Evolutionary conservation across 2,113 vertebrate genomes (phyloP).

Genomic region (Carassius carassius): DNA sequence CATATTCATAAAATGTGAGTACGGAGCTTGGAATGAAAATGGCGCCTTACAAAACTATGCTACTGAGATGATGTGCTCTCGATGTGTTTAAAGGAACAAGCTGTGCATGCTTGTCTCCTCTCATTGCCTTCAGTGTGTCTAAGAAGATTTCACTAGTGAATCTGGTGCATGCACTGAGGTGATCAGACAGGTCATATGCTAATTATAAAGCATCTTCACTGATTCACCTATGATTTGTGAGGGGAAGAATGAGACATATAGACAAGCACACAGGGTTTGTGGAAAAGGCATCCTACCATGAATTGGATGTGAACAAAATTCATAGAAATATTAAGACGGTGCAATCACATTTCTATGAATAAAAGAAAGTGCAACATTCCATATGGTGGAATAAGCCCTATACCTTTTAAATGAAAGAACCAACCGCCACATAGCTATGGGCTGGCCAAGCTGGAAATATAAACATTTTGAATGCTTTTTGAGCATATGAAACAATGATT

Average conservation of each 20-base stretch:
- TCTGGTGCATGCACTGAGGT: not conserved
- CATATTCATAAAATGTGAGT: not conserved
- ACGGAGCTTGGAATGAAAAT: constrained; percentile 14
- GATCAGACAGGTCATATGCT: not conserved
- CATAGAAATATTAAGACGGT: not conserved
- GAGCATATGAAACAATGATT: not conserved
- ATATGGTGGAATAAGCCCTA: not conserved
- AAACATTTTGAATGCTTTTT: not conserved
- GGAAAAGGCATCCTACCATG: not conserved
- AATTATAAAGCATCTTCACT: constrained; percentile 1
- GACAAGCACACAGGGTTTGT: not conserved
- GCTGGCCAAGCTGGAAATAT: no score
- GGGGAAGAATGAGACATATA: not conserved
- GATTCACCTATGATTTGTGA: not conserved
- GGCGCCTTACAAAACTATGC: not conserved
- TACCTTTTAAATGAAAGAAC: not conserved
- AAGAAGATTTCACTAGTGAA: not conserved
- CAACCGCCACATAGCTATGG: no score
- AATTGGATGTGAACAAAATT: not conserved
- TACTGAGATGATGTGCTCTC: not conserved
- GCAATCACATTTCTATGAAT: not conserved
- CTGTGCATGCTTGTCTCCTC: constrained; percentile 10
- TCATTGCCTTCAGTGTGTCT: not conserved
- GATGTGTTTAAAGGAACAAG: not conserved
- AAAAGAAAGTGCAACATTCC: not conserved